These are phyloP conservation scores for Avahi laniger DNA, from an alignment of 2,797 vertebrate species.

Conservation along the genomic window DNA sequence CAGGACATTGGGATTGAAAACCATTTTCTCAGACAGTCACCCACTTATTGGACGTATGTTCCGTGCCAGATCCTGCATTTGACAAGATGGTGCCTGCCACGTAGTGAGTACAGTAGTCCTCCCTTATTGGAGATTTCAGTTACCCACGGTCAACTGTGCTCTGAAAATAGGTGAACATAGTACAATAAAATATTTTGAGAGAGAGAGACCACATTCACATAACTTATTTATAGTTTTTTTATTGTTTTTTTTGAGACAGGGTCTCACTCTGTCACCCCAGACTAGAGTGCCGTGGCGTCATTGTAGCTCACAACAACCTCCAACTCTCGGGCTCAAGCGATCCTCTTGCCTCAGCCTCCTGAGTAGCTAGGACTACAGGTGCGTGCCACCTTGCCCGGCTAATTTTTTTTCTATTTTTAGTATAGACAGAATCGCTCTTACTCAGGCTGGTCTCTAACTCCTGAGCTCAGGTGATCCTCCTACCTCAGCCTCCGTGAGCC, in stretches of 20 bases:
- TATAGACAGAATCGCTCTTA: not conserved
- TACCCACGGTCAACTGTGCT: not conserved
- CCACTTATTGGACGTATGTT: fast-evolving
- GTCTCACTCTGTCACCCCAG: not conserved
- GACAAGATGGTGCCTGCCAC: not conserved
- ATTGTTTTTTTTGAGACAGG: not conserved
- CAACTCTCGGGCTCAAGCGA: not conserved
- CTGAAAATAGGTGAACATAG: not conserved
- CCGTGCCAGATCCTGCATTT: not conserved
- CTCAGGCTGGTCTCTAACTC: not conserved
- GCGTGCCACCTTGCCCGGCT: not conserved
- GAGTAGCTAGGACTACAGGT: not conserved
- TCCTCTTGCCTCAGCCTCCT: not conserved
- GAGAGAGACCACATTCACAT: not conserved
- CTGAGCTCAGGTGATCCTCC: not conserved
- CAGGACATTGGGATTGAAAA: not conserved
- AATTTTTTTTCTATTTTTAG: not conserved
- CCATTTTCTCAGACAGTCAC: not conserved
- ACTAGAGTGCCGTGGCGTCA: not conserved
- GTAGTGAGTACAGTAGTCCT: fast-evolving
- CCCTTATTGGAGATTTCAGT: not conserved
- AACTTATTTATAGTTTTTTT: not conserved
- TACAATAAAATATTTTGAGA: not conserved
- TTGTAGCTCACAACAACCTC: not conserved
- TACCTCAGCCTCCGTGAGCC: not conserved